These are phyloP conservation scores for Cetoscarus ocellatus DNA, from an alignment of 2,797 vertebrate genomes.

Conservation along the genomic window DNA sequence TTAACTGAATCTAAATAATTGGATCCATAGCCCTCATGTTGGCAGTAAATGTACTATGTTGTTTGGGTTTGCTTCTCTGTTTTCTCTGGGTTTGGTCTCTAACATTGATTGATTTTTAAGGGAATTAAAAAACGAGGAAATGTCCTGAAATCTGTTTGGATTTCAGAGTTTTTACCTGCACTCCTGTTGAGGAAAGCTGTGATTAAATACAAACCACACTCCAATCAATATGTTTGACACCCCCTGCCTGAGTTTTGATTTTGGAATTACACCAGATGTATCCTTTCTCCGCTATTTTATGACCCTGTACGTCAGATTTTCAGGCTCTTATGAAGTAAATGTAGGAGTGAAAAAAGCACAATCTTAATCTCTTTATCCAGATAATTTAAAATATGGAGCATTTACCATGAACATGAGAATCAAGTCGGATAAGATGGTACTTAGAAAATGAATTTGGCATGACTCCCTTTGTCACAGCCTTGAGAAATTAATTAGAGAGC, in stretches of 20 bases:
- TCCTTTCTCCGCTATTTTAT: background rate
- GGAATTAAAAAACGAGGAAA: conserved; percentile 74
- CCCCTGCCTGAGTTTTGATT: background rate
- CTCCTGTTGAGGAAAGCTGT: conserved; percentile 18
- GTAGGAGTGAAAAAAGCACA: conserved; percentile 7
- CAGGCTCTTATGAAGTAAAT: conserved; percentile 10
- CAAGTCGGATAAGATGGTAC: conserved; percentile 42
- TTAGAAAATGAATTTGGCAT: conserved; percentile 60
- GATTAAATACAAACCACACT: background rate
- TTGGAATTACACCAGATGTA: background rate
- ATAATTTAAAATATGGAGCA: conserved; percentile 33
- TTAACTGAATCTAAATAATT: conserved; percentile 14
- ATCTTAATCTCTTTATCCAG: conserved; percentile 34
- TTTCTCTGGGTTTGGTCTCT: conserved; percentile 78
- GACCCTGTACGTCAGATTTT: background rate
- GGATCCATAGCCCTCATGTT: conserved; percentile 32
- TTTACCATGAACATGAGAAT: conserved; percentile 29
- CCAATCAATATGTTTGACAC: background rate
- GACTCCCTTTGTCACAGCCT: conserved; percentile 15
- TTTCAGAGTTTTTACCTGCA: conserved; percentile 62
- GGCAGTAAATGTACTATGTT: conserved; percentile 39
- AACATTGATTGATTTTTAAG: conserved; percentile 72
- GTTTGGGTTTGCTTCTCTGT: conserved; percentile 64
- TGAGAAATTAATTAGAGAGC: conserved; percentile 47
- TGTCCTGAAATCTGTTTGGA: conserved; percentile 77